Percentiles rank a stretch among this genome's conserved stretches.
These are phyloP conservation scores for Cenopis cana DNA, from an alignment of 2,888 invertebrate genomes.

Conservation along the genomic window DNA sequence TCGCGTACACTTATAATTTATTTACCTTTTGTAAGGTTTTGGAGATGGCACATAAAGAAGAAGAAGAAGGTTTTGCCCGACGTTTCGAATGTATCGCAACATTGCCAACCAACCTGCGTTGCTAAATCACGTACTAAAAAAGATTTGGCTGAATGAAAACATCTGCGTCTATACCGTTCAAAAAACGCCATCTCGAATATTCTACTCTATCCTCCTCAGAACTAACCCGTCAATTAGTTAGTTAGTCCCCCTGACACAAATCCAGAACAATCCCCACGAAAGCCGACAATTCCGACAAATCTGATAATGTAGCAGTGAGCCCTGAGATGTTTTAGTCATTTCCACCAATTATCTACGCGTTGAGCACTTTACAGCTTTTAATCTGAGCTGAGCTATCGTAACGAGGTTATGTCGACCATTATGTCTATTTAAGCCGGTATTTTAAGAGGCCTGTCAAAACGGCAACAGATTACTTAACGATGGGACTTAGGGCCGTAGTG, in stretches of 20 bases:
- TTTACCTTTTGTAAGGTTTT: too few species aligned
- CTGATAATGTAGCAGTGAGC: slow-evolving; percentile 20
- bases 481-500: slow-evolving; percentile 11
- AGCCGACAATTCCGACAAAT: slow-evolving; percentile 24
- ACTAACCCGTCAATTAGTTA: slow-evolving; percentile 21
- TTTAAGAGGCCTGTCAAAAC: slow-evolving; percentile 48
- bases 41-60: too few species aligned
- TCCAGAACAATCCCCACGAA: slow-evolving; percentile 17
- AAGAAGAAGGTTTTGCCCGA: too few species aligned
- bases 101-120: too few species aligned
- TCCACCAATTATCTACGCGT: slow-evolving; percentile 26
- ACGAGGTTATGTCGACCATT: slow-evolving; percentile 55
- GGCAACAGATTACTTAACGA: slow-evolving; percentile 37
- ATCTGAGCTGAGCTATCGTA: slow-evolving; percentile 28
- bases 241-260: slow-evolving; percentile 19
- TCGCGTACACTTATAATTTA: too few species aligned
- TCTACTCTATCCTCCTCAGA: neutral
- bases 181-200: neutral
- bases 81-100: too few species aligned
- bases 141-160: neutral
- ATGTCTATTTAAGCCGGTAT: slow-evolving; percentile 60
- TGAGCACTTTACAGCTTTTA: slow-evolving; percentile 32
- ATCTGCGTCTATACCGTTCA: neutral
- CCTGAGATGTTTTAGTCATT: slow-evolving; percentile 18
- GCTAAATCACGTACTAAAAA: too few species aligned